A percentile compares a stretch with the other conserved stretches of the same genome.
phyloP scores from a whole-genome alignment of 1,140 invertebrate species.

The Pararge aegeria region DNA sequence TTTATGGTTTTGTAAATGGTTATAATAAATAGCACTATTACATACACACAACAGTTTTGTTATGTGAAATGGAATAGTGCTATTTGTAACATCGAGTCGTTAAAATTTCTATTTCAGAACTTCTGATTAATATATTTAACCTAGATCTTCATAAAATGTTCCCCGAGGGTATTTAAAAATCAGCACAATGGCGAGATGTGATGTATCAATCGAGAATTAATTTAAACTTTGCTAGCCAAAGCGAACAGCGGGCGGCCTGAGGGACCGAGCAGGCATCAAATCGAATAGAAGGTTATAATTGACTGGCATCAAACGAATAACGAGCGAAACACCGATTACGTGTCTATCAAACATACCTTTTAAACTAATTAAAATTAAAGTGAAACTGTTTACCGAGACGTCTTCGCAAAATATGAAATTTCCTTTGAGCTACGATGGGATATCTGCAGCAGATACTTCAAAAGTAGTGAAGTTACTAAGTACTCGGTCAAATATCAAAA shows the following conservation, averaged over 20 bases:
- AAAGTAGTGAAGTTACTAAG: not conserved
- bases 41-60: too few species aligned
- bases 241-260: constrained; percentile 56
- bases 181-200: constrained; percentile 58
- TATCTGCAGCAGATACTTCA: constrained; percentile 46
- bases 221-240: constrained; percentile 74
- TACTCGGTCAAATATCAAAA: not conserved
- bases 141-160: constrained; percentile 37
- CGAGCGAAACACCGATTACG: constrained; percentile 39
- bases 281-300: constrained; percentile 76
- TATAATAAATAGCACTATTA: too few species aligned
- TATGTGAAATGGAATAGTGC: too few species aligned
- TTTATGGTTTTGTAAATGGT: too few species aligned
- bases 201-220: constrained; percentile 75
- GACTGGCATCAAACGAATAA: constrained; percentile 58
- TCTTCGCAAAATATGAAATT: constrained; percentile 11
- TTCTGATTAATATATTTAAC: constrained; percentile 34
- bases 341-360: constrained; percentile 47
- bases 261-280: constrained; percentile 68
- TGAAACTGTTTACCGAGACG: constrained; percentile 31
- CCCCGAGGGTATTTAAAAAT: constrained; percentile 63
- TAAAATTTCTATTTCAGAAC: constrained; percentile 14
- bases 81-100: too few species aligned
- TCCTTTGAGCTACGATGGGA: constrained; percentile 18
- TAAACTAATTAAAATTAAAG: constrained; percentile 32